These are phyloP conservation scores for Scaptomyza hsui DNA, from an alignment of 1,140 invertebrate species.

Conservation along the genomic window DNA sequence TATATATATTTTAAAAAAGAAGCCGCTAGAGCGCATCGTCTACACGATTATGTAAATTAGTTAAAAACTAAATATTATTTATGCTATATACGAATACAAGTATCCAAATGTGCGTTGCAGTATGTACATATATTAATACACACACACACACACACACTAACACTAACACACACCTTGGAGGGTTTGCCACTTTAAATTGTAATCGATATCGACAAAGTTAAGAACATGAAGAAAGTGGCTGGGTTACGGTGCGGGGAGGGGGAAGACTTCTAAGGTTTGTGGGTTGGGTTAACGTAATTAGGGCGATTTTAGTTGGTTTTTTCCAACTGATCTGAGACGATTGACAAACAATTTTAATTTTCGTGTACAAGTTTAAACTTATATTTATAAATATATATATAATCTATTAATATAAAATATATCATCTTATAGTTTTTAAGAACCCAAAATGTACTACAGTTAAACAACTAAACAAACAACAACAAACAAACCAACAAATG, in stretches of 20 bases:
- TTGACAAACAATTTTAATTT: conserved; percentile 67
- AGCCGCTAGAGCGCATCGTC: conserved; percentile 77
- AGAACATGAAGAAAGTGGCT: not conserved
- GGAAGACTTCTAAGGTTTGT: conserved; percentile 5
- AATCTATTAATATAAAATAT: conserved; percentile 65
- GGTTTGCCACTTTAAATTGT: not conserved
- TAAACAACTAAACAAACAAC: conserved; percentile 65
- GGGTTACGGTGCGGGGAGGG: not conserved
- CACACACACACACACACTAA: conserved; percentile 9
- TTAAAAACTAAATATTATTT: conserved; percentile 81
- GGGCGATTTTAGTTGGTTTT: conserved; percentile 19
- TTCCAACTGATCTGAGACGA: conserved; percentile 49
- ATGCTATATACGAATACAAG: conserved; percentile 60
- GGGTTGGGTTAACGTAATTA: conserved; percentile 3
- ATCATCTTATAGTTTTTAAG: conserved; percentile 74
- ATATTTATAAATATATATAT: conserved; percentile 71
- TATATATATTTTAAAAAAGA: conserved; percentile 56
- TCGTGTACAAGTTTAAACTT: conserved; percentile 75
- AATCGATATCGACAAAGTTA: conserved; percentile 11
- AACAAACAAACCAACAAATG: conserved; percentile 67
- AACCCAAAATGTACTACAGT: conserved; percentile 70
- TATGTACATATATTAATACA: conserved; percentile 48
- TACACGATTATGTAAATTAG: conserved; percentile 80
- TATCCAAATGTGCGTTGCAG: conserved; percentile 76
- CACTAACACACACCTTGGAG: conserved; percentile 17